Conservation (phyloP, 2,113 vertebrate species). For the Haemorhous mexicanus region DNA sequence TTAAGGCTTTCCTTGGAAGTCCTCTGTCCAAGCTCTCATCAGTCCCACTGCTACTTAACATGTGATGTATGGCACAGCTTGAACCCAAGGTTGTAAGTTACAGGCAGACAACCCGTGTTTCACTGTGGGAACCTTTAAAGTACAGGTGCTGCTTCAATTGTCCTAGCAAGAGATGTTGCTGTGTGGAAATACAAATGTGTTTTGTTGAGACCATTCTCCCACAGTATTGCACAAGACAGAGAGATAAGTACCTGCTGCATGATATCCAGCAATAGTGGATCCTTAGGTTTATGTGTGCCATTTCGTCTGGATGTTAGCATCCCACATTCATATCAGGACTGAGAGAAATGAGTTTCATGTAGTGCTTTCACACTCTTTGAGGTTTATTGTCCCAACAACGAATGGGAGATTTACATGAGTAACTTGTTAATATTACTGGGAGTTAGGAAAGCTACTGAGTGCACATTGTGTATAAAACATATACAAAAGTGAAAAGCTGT, state of each 20-base stretch:
- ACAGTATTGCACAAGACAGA: neutral
- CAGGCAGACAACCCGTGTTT: neutral
- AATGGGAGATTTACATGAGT: conserved; percentile 1
- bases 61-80: neutral
- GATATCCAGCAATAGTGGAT: neutral
- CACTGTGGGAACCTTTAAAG: neutral
- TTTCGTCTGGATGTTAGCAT: neutral
- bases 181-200: neutral
- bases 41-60: neutral
- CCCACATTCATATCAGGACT: neutral
- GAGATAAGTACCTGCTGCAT: neutral
- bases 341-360: conserved; percentile 22
- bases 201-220: neutral
- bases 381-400: neutral
- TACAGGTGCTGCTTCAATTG: neutral
- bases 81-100: neutral
- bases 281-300: neutral
- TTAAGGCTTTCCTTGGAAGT: neutral
- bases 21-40: neutral
- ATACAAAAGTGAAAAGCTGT: neutral
- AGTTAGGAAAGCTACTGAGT: neutral
- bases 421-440: neutral
- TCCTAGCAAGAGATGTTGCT: neutral
- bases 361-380: neutral
- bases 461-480: neutral